Conservation (phyloP, 2,888 invertebrate species). For the Pachliopta kotzebuea region DNA sequence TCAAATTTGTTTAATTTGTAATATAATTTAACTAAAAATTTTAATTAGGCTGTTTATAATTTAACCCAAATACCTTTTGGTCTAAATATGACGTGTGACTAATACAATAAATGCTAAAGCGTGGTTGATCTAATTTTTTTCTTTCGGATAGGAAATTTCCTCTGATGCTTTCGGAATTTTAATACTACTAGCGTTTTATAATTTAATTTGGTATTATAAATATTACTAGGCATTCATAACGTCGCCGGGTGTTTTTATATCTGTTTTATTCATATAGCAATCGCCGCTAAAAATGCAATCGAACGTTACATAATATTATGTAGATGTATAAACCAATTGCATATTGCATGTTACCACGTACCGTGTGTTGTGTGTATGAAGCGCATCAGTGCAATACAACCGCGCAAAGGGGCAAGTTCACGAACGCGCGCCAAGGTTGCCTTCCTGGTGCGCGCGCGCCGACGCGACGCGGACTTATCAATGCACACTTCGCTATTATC, state of each 20-base stretch:
- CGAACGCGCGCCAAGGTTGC: conserved; percentile 67
- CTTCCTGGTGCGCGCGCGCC: conserved; percentile 66
- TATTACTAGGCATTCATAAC: too few relatives aligned
- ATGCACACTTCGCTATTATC: conserved; percentile 33
- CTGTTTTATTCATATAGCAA: not conserved
- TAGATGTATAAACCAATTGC: not conserved
- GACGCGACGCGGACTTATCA: conserved; percentile 42
- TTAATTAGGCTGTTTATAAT: not conserved
- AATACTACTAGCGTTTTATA: too few relatives aligned
- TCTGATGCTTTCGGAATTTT: too few relatives aligned
- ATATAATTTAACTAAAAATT: not conserved
- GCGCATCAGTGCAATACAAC: conserved; percentile 31
- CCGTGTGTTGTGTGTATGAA: conserved; percentile 3
- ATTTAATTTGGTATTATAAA: too few relatives aligned
- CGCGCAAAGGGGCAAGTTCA: conserved; percentile 66
- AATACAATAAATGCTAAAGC: not conserved
- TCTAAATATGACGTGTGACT: not conserved
- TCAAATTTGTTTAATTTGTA: too few relatives aligned
- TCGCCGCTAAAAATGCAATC: not conserved
- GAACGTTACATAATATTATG: not conserved
- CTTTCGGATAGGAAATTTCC: too few relatives aligned
- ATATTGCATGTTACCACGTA: not conserved
- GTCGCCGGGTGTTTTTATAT: not conserved
- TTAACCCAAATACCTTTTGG: not conserved
- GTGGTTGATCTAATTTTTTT: too few relatives aligned